Evolutionary conservation across 2,888 invertebrate species (phyloP).

Genomic region (Drepanosiphum platanoidis): DNA sequence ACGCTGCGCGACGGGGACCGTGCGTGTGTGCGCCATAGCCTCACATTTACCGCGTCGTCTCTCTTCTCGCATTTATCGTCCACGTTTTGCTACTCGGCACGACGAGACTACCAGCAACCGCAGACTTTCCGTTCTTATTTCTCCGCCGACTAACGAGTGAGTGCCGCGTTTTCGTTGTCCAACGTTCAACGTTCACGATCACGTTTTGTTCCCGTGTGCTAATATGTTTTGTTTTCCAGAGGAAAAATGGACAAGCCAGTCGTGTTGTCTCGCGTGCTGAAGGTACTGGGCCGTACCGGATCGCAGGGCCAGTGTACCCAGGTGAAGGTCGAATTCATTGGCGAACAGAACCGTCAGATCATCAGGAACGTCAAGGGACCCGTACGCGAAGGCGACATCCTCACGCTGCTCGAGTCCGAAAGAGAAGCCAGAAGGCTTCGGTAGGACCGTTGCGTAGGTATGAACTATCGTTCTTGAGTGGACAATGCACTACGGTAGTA

Average conservation of each 20-base stretch:
- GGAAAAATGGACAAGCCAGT: slow-evolving; percentile 73
- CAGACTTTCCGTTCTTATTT: neutral
- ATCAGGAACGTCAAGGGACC: slow-evolving; percentile 99
- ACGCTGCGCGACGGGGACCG: neutral
- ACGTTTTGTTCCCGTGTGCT: neutral
- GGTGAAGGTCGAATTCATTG: slow-evolving; percentile 97
- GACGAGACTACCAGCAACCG: neutral
- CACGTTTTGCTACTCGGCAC: neutral
- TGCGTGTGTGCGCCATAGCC: neutral
- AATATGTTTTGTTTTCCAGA: too few species aligned
- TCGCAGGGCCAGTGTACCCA: slow-evolving; percentile 99
- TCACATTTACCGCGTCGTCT: neutral
- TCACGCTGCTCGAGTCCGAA: slow-evolving; percentile 98
- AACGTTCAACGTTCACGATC: neutral
- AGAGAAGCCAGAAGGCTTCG: slow-evolving; percentile 98
- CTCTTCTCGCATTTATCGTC: neutral
- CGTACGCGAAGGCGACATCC: slow-evolving; percentile 97
- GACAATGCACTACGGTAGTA: too few species aligned
- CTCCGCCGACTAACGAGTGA: neutral
- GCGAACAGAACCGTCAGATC: slow-evolving; percentile 96
- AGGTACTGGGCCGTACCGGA: slow-evolving; percentile 97
- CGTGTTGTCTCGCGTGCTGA: slow-evolving; percentile 91
- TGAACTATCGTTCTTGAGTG: neutral
- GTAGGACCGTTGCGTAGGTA: slow-evolving; percentile 67
- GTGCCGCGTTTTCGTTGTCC: neutral